Evolutionary conservation across 2,888 invertebrate genomes (phyloP), one percentile per base, ranked within the genome.

Genomic region (Drosophila parthenogenetica): DNA sequence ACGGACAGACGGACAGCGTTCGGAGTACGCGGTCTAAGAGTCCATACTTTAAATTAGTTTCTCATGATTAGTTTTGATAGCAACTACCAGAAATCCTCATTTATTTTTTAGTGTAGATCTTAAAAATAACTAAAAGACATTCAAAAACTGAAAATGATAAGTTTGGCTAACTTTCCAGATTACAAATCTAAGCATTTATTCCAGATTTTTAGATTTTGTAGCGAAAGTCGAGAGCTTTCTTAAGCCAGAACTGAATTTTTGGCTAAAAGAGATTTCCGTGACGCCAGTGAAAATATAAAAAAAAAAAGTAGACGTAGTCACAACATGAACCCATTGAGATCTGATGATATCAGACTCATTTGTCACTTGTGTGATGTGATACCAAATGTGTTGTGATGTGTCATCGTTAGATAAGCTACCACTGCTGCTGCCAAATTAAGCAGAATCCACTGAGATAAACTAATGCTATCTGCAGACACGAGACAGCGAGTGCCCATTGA

Each of bases 381-480:
- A 25, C 32, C 8, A 37, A 8, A 48, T 48, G 39, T 40, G 48
- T 17, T 17, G 53, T 40, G 58, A 70, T 84, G 69, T 62, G 82
- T 79, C 84, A 82, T 62, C 62, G 61, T 61, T 69, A 61, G 78
- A 77, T 73, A 70, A 71, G 63, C 5, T 29, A 5, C 37, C n/a
- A 19, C 51, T 17, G 37, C 13, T 50, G 29, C 5, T 1, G 35
- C 19, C 10, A 7, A 19, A n/a, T 45, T 42, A 32, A 25, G 17
- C 58, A 29, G 58, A 59, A 59, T 55, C 40, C 57, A 55, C 35
- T 35, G 42, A 63, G 63, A 55, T 62, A 58, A 71, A 68, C 73
- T 77, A 79, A 85, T 61, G 54, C 45, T 72, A 84, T 77, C 82
- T 68, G 50, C 58, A 67, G 81, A 72, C 29, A 29, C 76, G 73